These are phyloP conservation scores for Stigmatopora argus DNA, from an alignment of 2,113 vertebrate species.

Conservation along the genomic window DNA sequence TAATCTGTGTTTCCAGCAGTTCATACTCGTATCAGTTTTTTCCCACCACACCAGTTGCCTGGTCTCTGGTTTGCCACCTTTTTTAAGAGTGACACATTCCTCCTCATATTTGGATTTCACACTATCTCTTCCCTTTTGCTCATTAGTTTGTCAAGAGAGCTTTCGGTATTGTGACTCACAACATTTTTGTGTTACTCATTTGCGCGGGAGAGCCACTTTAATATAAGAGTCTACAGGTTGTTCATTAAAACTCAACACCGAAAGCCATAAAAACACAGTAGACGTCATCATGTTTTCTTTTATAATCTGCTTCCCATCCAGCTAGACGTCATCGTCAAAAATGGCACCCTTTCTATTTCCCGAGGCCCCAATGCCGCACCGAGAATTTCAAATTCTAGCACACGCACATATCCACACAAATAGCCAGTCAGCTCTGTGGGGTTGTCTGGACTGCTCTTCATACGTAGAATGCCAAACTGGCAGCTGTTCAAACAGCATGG, in stretches of 20 bases:
- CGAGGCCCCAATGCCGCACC: slow-evolving; percentile 35
- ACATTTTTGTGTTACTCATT: not conserved
- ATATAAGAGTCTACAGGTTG: not conserved
- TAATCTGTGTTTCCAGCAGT: slow-evolving; percentile 24
- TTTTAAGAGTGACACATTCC: not conserved
- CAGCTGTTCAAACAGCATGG: slow-evolving; percentile 42
- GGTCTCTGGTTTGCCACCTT: not conserved
- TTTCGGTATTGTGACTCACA: not conserved
- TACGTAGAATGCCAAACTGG: slow-evolving; percentile 25
- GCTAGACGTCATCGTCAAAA: slow-evolving; percentile 31
- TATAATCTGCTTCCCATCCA: slow-evolving; percentile 3
- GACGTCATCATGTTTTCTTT: not conserved
- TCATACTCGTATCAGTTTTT: slow-evolving; percentile 16
- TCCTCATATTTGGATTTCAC: slow-evolving; percentile 6
- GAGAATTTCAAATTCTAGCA: slow-evolving; percentile 43
- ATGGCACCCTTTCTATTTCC: slow-evolving; percentile 42
- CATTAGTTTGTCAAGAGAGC: not conserved
- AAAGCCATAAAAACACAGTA: slow-evolving; percentile 4
- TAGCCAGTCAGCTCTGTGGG: slow-evolving; percentile 36
- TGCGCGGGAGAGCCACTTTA: not conserved
- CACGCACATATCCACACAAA: slow-evolving; percentile 18
- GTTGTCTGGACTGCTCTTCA: slow-evolving; percentile 33
- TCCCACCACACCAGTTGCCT: slow-evolving; percentile 26
- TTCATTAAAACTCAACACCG: not conserved
- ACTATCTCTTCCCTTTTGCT: slow-evolving; percentile 22